Base-by-base conservation (phyloP, 2,797 vertebrate species). In the Phalloptychus januarius region DNA sequence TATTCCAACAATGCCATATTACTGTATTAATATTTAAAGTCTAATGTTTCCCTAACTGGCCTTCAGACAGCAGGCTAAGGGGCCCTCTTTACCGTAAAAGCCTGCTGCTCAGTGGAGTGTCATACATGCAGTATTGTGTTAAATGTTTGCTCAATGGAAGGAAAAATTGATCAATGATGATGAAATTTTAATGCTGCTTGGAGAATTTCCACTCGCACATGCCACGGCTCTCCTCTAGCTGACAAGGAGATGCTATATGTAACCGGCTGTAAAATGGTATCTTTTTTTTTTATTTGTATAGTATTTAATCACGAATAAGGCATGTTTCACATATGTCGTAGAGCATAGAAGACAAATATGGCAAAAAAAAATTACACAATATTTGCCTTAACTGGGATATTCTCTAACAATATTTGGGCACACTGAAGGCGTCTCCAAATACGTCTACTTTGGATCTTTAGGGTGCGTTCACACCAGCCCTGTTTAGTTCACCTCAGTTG, bases 11-110 rank as follows among this genome's bases (percentile, higher is more conserved):
- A 94, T 91, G 90, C 91, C 95, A 94, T 95, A 95, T 95, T 94
- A 95, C 91, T 65, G 72, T 91, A 95, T 95, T 94, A 95, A 95
- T 96, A 95, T 95, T 96, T 96, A 92, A 96, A 87, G 77, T 91
- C 88, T 93, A 93, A 94, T 95, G 94, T 94, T 95, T 94, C 89
- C 91, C 91, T 94, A 94, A 95, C 93, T 92, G 89, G 89, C 91
- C 87, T 87, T 90, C 87, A 90, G 92, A 91, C 90, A 93, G 90
- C 86, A 82, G 89, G 91, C 88, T 87, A 80, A 89, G 82, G 76
- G 80, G 78, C 63, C 74, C 28, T n/a, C 72, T 86, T 88, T 88
- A 86, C 75, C 82, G 77, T 61, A 80, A 80, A 71, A 71, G 76
- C 75, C 63, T 6, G 2, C 75, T 33, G 54, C 85, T 89, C 74